Base-by-base conservation (phyloP, 2,888 invertebrate species). In the Seira sanloemensis region DNA sequence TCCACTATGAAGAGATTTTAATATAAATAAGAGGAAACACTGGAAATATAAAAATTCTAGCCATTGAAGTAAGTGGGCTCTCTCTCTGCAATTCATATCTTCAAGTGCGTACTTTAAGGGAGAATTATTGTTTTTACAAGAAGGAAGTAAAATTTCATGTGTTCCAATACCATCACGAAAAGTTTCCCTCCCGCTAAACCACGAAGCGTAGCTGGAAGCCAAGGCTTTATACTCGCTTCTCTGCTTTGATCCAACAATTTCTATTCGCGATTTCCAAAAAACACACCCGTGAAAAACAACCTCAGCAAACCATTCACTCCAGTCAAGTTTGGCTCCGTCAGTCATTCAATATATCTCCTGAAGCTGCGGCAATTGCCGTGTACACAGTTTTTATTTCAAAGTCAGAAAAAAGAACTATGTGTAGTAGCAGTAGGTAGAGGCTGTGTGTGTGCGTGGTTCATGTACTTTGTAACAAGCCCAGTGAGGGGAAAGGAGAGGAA, bases 261-360 rank as follows among this genome's bases (percentile, higher is more conserved):
- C 24, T 74, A 26, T 54, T 16, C 37, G 24, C 27, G 25, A 21
- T 23, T 62, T 74, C 68, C 58, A 66, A n/a, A n/a, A 65, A 18
- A 66, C 25, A 23, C 21, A 21, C 12, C n/a, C 25, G 5, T 23
- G 5, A 12, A 1, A 25, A 27, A 74, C 27, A 80, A 80, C 69
- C 80, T 80, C 74, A 50, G 80, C 68, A 68, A 80, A 67, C 74
- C 68, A 58, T 80, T 80, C 25, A 27, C 66, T n/a, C 46, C 23
- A 77, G 67, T 66, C 65, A 62, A n/a, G 71, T 65, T 72, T 46
- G n/a, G 12, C 50, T 73, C 67, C 24, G 58, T 27, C 80, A 69
- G 68, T 50, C 68, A 69, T 75, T 75, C 74, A 62, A 46, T 18
- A 23, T 50, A n/a, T 37, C n/a, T 26, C 26, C 21, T 66, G 23